Base-by-base conservation (phyloP, 2,888 invertebrate species). In the Byasa hedistus region DNA sequence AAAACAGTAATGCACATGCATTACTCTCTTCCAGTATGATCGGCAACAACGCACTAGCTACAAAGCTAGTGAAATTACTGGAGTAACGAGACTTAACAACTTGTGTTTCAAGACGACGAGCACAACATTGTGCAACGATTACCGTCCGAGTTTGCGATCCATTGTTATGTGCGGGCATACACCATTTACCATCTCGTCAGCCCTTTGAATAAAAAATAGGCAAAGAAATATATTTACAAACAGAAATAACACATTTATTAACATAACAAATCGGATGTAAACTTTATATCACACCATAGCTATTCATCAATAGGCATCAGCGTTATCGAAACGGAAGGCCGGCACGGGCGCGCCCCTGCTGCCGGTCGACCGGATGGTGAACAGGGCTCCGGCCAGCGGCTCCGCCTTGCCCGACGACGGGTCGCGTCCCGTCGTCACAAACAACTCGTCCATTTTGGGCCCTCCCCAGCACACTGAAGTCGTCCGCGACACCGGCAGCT, bases 401-500 rank as follows among this genome's bases (percentile, higher is more conserved):
- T 88, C 85, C 1, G 67, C 51, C 1, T 57, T 54, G 8, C 78
- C 76, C 0, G 68, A 36, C 2, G 62, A 63, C 19, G 44, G 5
- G 66, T 79, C 78, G 5, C 74, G 76, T 2, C 80, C 76, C 0
- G 93, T 92, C 0, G 95, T 96, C 3, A 95, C 94, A 74, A 93
- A 96, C 54, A 96, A 79, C 70, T 93, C 93, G 72, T 95, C 94
- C 24, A 94, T 80, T 65, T 92, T 82, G 0, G 92, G 89, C 0
- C 95, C 95, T 51, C 96, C 96, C 86, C 95, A 96, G 64, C 93
- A 89, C 1, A 94, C 92, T 0, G 95, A 95, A 0, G 95, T 95
- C 0, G 93, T 87, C 19, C 91, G 89, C 1, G 90, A 82, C 0
- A 89, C 86, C 0, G 95, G 95, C 23, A 95, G 75, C 63, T 90